Conservation (phyloP, 2,113 vertebrate species). For the Rissa tridactyla region DNA sequence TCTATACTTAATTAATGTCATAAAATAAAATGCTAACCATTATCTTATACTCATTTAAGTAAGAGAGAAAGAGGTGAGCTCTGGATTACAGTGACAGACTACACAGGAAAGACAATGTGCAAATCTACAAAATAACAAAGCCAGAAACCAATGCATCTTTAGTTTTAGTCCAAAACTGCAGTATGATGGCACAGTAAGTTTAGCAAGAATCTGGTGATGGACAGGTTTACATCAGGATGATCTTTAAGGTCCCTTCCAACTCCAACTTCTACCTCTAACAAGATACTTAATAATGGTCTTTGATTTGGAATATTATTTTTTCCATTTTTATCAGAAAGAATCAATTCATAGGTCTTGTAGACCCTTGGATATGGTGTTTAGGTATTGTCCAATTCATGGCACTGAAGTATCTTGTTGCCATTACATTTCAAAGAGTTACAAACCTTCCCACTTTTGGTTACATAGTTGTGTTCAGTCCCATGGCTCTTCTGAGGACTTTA, state of each 20-base stretch:
- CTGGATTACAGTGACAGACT: neutral
- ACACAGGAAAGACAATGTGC: fast-evolving
- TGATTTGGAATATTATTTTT: no score
- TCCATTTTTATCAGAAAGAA: no score
- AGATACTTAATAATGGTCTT: no score
- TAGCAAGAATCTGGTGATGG: neutral
- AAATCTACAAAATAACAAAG: neutral
- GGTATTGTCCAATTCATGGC: no score
- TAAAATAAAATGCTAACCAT: neutral
- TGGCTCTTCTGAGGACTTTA: neutral
- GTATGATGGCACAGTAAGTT: neutral
- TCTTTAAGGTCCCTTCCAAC: no score
- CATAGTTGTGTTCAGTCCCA: neutral
- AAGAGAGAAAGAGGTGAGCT: neutral
- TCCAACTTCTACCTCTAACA: no score
- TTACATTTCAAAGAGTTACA: neutral
- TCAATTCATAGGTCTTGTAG: no score
- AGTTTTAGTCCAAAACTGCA: neutral
- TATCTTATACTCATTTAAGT: neutral
- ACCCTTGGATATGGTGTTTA: no score
- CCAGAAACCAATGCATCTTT: neutral
- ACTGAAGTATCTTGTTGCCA: neutral
- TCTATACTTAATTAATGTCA: neutral
- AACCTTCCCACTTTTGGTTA: neutral
- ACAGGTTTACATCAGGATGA: neutral